Evolutionary conservation across 2,113 vertebrate species (phyloP).

Genomic region (Vulpes lagopus): DNA sequence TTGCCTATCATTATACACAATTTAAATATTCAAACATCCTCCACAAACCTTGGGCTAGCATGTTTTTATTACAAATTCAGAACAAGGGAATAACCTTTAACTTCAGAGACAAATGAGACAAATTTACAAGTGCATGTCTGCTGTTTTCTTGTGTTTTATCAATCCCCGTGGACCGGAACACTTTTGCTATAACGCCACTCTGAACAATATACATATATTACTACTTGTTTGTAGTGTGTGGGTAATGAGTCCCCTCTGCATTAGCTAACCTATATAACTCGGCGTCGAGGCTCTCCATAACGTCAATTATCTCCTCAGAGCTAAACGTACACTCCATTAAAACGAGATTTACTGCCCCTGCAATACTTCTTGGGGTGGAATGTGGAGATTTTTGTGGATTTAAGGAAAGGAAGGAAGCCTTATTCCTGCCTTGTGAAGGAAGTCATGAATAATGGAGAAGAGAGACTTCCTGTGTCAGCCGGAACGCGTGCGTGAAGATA

Average conservation of each 20-base stretch:
- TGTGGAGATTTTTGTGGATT: slow-evolving; percentile 85
- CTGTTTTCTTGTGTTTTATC: slow-evolving; percentile 91
- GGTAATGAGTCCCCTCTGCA: slow-evolving; percentile 92
- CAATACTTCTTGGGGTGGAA: slow-evolving; percentile 86
- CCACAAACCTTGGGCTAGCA: slow-evolving; percentile 89
- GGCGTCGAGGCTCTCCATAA: slow-evolving; percentile 86
- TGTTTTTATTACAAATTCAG: slow-evolving; percentile 93
- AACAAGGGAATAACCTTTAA: slow-evolving; percentile 95
- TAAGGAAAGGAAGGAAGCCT: slow-evolving; percentile 80
- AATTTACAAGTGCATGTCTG: slow-evolving; percentile 93
- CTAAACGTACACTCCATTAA: slow-evolving; percentile 91
- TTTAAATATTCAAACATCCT: slow-evolving; percentile 92
- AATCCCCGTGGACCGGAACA: slow-evolving; percentile 89
- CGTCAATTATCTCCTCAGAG: slow-evolving; percentile 90
- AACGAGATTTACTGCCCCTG: slow-evolving; percentile 88
- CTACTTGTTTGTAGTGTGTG: slow-evolving; percentile 90
- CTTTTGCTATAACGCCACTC: slow-evolving; percentile 90
- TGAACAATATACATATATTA: slow-evolving; percentile 92
- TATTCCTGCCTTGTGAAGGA: slow-evolving; percentile 80
- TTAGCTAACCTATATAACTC: slow-evolving; percentile 90
- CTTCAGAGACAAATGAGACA: slow-evolving; percentile 94
- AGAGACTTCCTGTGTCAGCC: slow-evolving; percentile 79
- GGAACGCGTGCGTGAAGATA: not conserved
- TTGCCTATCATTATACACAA: slow-evolving; percentile 91
- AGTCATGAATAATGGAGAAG: slow-evolving; percentile 80